Base-by-base conservation (phyloP, 2,888 invertebrate species). In the Tipula helvola region DNA sequence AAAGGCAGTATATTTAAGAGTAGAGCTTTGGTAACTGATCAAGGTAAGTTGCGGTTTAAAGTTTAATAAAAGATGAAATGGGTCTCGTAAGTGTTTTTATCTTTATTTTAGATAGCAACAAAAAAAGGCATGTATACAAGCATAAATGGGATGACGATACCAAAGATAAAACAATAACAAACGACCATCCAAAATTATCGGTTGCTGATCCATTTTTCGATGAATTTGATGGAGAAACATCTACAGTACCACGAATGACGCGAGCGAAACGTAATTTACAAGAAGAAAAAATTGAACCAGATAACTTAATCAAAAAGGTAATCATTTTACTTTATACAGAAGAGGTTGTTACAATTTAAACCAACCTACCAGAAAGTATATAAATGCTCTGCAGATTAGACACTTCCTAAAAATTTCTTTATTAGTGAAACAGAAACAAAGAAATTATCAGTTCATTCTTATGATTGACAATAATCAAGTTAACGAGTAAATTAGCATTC, bases 1-100 rank as follows among this genome's bases (percentile, higher is more conserved):
- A 97, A 97, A 90, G 97, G 97, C 85, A 97, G 97, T 89, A 97
- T 97, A 90, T 97, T 97, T 90, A 97, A 97, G 90, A 96, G 96
- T 89, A 94, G 97, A 87, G 95, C 95, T 13, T 91, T 95, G 88
- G 94, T 95, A 16, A 93, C 90, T 1, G 89, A 89, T 10, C 90
- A 90, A 87, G 89, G 90, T 86, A 89, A 85, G n/a, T 16, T 57
- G 13, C 18, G 0, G 5, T 41, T 85, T 85, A 39, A 39, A 39
- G 3, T 83, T 7, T 83, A 28, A 13, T 36, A 36, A 41, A 85
- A 36, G 5, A 12, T 5, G 1, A 83, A 39, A 39, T 36, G 2
- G 36, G 2, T 85, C 12, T 10, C 42, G 8, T 85, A 85, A 71
- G 2, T 44, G 8, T 41, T n/a, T 16, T 10, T 86, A 57, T 41